Evolutionary conservation across 2,797 vertebrate species (phyloP).

Genomic region (Enteromius thamalakanensis): DNA sequence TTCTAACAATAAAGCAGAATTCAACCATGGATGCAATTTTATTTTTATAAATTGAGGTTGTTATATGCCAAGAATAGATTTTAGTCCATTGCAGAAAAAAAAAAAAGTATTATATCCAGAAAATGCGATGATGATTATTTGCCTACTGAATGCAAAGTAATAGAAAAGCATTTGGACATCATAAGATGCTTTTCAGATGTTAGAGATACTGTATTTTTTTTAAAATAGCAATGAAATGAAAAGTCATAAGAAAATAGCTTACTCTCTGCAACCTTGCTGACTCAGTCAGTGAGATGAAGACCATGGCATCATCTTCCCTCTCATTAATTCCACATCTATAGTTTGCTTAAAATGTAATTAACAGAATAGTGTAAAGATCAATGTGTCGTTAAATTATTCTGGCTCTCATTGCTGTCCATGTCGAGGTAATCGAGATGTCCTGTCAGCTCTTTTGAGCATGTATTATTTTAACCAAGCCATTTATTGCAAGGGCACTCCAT

Average conservation of each 20-base stretch:
- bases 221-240: conserved; percentile 56
- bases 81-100: conserved; percentile 41
- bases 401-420: conserved; percentile 61
- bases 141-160: conserved; percentile 57
- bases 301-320: conserved; percentile 71
- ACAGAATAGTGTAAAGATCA: conserved; percentile 83
- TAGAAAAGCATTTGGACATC: conserved; percentile 42
- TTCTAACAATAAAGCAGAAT: not conserved
- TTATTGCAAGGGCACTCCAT: conserved; percentile 51
- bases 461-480: conserved; percentile 56
- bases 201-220: conserved; percentile 40
- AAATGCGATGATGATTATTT: conserved; percentile 59
- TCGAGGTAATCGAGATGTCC: conserved; percentile 61
- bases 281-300: conserved; percentile 58
- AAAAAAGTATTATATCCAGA: conserved; percentile 57
- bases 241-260: conserved; percentile 62
- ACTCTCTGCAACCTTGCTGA: conserved; percentile 70
- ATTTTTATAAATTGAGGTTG: conserved; percentile 21
- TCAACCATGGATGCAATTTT: not conserved
- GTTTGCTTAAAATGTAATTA: conserved; percentile 82
- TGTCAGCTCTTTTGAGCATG: conserved; percentile 66
- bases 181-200: conserved; percentile 12
- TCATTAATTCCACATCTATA: conserved; percentile 83
- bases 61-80: conserved; percentile 6
- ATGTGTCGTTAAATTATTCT: conserved; percentile 80